Conservation (phyloP, 2,888 invertebrate genomes). For the Arge pagana region DNA sequence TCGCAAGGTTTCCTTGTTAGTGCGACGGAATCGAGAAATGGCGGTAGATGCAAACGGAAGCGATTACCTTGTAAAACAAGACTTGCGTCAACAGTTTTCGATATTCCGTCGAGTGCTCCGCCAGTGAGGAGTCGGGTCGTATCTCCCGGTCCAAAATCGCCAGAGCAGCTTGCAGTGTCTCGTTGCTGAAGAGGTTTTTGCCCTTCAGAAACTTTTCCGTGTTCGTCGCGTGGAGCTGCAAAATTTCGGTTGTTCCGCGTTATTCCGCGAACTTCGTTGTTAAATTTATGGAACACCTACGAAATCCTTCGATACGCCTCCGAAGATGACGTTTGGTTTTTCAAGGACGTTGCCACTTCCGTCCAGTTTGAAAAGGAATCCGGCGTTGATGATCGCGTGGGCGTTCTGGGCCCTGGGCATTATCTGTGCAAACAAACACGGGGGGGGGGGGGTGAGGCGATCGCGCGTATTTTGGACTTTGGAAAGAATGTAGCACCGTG, state of each 20-base stretch:
- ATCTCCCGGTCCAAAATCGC: conserved; percentile 65
- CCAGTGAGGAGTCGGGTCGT: conserved; percentile 65
- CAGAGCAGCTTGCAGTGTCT: conserved; percentile 61
- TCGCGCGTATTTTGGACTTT: too few relatives aligned
- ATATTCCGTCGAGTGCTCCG: conserved; percentile 72
- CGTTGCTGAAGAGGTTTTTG: conserved; percentile 58
- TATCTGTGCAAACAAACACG: conserved; percentile 62
- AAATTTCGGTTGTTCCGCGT: too few relatives aligned
- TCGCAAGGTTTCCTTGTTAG: too few relatives aligned
- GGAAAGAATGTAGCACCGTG: too few relatives aligned
- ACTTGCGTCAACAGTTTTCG: conserved; percentile 73
- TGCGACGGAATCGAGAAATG: too few relatives aligned
- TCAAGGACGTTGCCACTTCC: conserved; percentile 61
- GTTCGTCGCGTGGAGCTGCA: conserved; percentile 63
- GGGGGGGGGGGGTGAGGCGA: too few relatives aligned
- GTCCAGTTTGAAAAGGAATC: conserved; percentile 68
- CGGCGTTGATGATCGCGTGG: conserved; percentile 78
- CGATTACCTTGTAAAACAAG: conserved; percentile 83
- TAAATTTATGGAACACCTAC: conserved; percentile 46
- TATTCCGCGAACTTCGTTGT: too few relatives aligned
- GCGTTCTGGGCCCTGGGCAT: conserved; percentile 79
- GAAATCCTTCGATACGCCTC: conserved; percentile 58
- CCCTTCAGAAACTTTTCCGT: conserved; percentile 63
- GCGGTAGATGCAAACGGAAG: too few relatives aligned
- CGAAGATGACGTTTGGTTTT: conserved; percentile 61